Evolutionary conservation across 2,797 vertebrate species (phyloP).

Genomic region (Sciaenops ocellatus): DNA sequence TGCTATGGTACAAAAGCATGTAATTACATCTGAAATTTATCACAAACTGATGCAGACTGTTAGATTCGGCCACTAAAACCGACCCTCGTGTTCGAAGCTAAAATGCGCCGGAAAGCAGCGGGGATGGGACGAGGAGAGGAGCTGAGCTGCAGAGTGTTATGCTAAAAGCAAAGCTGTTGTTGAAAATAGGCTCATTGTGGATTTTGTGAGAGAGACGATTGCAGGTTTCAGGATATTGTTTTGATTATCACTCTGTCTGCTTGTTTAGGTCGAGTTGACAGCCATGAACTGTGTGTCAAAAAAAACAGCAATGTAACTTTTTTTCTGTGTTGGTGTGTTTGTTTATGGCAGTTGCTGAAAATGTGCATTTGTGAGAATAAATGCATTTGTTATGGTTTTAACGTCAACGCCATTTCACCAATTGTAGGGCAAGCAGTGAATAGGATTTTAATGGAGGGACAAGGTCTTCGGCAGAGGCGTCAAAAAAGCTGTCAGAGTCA

Average conservation of each 20-base stretch:
- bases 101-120: conserved; percentile 23
- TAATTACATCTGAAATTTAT: conserved; percentile 16
- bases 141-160: conserved; percentile 16
- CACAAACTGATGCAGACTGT: conserved; percentile 15
- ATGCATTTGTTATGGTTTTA: conserved; percentile 55
- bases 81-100: conserved; percentile 18
- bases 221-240: conserved; percentile 57
- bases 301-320: conserved; percentile 39
- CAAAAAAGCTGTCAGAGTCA: conserved; percentile 40
- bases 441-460: conserved; percentile 64
- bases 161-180: conserved; percentile 45
- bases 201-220: conserved; percentile 44
- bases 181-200: conserved; percentile 37
- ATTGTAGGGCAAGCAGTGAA: conserved; percentile 49
- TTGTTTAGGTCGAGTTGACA: conserved; percentile 62
- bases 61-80: conserved; percentile 31
- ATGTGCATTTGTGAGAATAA: conserved; percentile 62
- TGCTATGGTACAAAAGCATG: neutral
- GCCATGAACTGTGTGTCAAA: conserved; percentile 59
- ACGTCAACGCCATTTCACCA: conserved; percentile 43
- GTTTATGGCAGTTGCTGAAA: conserved; percentile 55
- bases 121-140: conserved; percentile 10
- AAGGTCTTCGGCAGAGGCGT: conserved; percentile 41
- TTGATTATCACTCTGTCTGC: conserved; percentile 55
- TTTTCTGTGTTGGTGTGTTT: conserved; percentile 31